These are phyloP conservation scores for Heliothis peltigera DNA, from an alignment of 2,888 invertebrate genomes.

Conservation along the genomic window DNA sequence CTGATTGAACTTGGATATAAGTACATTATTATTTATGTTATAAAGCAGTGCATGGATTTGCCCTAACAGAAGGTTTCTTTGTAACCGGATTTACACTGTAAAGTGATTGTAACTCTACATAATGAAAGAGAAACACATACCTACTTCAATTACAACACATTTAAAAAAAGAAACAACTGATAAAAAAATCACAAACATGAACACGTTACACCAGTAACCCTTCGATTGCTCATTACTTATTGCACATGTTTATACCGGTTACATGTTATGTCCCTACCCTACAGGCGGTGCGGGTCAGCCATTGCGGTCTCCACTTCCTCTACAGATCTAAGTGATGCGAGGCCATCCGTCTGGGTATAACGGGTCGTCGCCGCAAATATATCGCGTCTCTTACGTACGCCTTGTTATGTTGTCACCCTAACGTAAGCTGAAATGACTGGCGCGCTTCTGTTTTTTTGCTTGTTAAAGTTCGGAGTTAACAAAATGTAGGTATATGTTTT, in stretches of 20 bases:
- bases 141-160: too few species aligned
- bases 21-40: too few species aligned
- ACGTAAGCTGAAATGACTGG: constrained; percentile 5
- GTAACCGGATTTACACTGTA: too few species aligned
- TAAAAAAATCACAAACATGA: too few species aligned
- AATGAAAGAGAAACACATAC: too few species aligned
- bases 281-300: constrained; percentile 9
- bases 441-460: background rate
- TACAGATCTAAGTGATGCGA: constrained; percentile 22
- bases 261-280: constrained; percentile 6
- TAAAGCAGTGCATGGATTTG: too few species aligned
- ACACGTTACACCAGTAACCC: constrained; percentile 1
- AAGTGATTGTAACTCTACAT: too few species aligned
- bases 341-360: constrained; percentile 31
- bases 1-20: too few species aligned
- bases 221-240: constrained; percentile 3
- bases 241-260: constrained; percentile 5
- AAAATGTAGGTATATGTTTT: too few species aligned
- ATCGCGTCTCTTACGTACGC: constrained; percentile 32
- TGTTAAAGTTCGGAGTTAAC: too few species aligned
- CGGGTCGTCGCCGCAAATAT: constrained; percentile 30
- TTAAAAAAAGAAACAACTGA: too few species aligned
- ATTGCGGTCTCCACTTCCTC: constrained; percentile 18
- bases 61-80: too few species aligned
- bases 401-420: constrained; percentile 9